A percentile compares a stretch with the other conserved stretches of the same genome.
Evolutionary conservation across 2,113 vertebrate species (phyloP).

Genomic region (Eulemur macaco): DNA sequence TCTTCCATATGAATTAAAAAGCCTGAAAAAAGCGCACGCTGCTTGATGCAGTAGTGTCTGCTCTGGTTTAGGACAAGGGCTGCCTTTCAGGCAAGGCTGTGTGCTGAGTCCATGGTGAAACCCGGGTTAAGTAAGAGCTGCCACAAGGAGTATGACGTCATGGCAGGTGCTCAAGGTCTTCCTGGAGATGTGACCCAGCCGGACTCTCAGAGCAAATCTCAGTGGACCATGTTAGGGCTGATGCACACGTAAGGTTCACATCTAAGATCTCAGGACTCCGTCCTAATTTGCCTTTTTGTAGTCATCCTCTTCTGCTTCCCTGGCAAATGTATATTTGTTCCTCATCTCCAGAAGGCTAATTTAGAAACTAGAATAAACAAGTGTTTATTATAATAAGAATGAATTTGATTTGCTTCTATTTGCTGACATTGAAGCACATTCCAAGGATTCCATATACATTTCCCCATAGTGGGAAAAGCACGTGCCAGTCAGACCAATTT

Average conservation of each 20-base stretch:
- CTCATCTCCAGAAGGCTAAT: neutral
- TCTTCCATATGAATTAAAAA: neutral
- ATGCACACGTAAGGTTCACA: neutral
- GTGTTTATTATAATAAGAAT: neutral
- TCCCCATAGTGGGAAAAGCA: neutral
- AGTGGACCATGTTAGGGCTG: accelerated
- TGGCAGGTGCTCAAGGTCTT: accelerated
- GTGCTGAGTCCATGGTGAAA: accelerated
- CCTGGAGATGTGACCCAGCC: accelerated
- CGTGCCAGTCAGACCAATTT: neutral
- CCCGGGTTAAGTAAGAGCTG: neutral
- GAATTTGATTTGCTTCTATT: neutral
- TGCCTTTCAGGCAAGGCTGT: accelerated
- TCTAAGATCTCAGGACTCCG: neutral
- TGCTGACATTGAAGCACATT: neutral
- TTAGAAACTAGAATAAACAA: neutral
- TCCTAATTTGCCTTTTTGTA: neutral
- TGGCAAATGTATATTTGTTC: too few relatives aligned
- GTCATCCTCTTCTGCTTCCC: neutral
- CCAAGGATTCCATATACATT: too few relatives aligned
- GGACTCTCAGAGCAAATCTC: neutral
- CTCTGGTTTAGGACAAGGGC: neutral
- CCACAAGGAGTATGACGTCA: neutral
- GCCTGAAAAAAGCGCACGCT: neutral
- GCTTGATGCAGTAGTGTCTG: neutral